These are phyloP conservation scores for Triplophysa yarkandensis DNA, from an alignment of 2,797 vertebrate species.

Conservation along the genomic window DNA sequence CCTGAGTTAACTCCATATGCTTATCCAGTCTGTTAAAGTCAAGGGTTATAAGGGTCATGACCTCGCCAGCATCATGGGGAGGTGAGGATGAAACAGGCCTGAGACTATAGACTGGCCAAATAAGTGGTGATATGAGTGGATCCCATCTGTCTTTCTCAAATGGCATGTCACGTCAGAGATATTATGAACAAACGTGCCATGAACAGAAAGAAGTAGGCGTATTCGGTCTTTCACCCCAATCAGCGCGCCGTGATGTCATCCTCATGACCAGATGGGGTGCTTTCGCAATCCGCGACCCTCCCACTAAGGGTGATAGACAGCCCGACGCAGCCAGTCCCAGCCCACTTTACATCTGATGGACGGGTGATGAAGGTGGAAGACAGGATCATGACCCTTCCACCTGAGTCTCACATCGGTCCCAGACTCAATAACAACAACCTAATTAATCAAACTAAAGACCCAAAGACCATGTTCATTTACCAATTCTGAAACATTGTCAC, in stretches of 20 bases:
- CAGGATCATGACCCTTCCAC: slow-evolving; percentile 53
- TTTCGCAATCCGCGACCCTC: slow-evolving; percentile 73
- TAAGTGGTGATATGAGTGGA: slow-evolving; percentile 39
- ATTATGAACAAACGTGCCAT: slow-evolving; percentile 32
- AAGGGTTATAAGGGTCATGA: slow-evolving; percentile 71
- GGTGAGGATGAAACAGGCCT: slow-evolving; percentile 40
- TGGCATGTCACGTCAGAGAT: slow-evolving; percentile 48
- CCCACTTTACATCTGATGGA: slow-evolving; percentile 53
- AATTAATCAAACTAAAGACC: slow-evolving; percentile 41
- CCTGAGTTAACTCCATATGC: slow-evolving; percentile 64
- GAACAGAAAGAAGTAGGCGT: slow-evolving; percentile 45
- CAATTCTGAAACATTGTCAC: not conserved
- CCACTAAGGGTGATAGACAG: slow-evolving; percentile 54
- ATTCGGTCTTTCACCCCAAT: slow-evolving; percentile 59
- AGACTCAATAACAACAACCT: slow-evolving; percentile 35
- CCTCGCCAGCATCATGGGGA: slow-evolving; percentile 68
- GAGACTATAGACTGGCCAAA: slow-evolving; percentile 15
- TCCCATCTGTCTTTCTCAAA: slow-evolving; percentile 62
- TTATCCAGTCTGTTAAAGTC: slow-evolving; percentile 62
- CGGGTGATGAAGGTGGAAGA: slow-evolving; percentile 56
- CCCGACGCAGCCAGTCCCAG: slow-evolving; percentile 44
- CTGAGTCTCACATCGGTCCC: slow-evolving; percentile 49
- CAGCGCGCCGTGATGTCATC: slow-evolving; percentile 51
- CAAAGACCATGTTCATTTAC: slow-evolving; percentile 23
- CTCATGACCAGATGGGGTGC: slow-evolving; percentile 76